These are phyloP conservation scores for Amphiprion ocellaris DNA, from an alignment of 2,113 vertebrate species.

Conservation along the genomic window DNA sequence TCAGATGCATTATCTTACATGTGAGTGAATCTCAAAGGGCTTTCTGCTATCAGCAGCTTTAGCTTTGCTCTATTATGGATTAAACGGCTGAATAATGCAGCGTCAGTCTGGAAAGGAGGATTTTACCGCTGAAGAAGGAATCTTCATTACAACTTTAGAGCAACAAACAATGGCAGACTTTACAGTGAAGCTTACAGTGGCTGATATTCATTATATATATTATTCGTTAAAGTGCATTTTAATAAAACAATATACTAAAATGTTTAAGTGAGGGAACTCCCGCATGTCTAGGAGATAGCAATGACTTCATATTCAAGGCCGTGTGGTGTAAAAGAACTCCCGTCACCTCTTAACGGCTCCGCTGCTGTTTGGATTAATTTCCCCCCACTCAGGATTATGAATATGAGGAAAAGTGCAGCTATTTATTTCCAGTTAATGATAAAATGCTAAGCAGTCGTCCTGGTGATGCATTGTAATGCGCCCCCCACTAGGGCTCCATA, in stretches of 20 bases:
- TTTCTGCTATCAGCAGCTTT: constrained; percentile 38
- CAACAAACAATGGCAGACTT: constrained; percentile 12
- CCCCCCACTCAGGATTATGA: constrained; percentile 49
- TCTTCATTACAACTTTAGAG: constrained; percentile 12
- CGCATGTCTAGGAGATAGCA: neutral
- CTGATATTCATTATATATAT: neutral
- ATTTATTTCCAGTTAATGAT: constrained; percentile 56
- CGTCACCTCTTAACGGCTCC: constrained; percentile 28
- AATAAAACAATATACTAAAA: neutral
- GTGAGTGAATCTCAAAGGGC: constrained; percentile 29
- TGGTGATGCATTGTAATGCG: constrained; percentile 50
- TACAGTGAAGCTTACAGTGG: neutral
- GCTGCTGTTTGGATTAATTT: constrained; percentile 48
- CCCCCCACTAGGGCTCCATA: constrained; percentile 51
- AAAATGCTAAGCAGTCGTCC: constrained; percentile 35
- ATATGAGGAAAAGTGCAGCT: constrained; percentile 54
- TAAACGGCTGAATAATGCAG: constrained; percentile 41
- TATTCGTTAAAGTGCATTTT: neutral
- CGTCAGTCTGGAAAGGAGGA: constrained; percentile 7
- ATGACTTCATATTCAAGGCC: constrained; percentile 26
- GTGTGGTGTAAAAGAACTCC: constrained; percentile 4
- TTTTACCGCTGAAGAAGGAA: constrained; percentile 8
- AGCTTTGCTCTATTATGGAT: constrained; percentile 63
- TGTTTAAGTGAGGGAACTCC: neutral
- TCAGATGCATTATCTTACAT: constrained; percentile 55